A percentile compares a stretch with the other conserved stretches of the same genome.
Conservation (phyloP, 1,140 invertebrate genomes). For the Anagrus nilaparvatae region DNA sequence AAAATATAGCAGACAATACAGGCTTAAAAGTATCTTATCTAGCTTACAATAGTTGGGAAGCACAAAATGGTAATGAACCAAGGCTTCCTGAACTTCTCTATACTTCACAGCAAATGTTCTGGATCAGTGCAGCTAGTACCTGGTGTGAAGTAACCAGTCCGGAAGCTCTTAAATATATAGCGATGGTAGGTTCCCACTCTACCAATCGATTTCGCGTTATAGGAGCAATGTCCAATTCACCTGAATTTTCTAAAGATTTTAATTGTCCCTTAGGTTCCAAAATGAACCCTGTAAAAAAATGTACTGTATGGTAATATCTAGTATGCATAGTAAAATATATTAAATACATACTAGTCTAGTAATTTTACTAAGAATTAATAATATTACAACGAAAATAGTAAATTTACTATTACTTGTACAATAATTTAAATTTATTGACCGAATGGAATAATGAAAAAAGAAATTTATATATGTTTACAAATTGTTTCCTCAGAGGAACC, state of each 20-base stretch:
- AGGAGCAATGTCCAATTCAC: slow-evolving; percentile 74
- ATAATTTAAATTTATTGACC: too few species aligned
- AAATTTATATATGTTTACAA: too few species aligned
- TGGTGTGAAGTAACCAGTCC: slow-evolving; percentile 40
- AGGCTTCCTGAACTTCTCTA: slow-evolving; percentile 39
- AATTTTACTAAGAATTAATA: too few species aligned
- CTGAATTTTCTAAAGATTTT: slow-evolving; percentile 74
- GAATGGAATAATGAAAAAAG: too few species aligned
- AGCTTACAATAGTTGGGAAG: slow-evolving; percentile 42
- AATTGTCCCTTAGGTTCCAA: slow-evolving; percentile 62
- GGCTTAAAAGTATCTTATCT: slow-evolving; percentile 53
- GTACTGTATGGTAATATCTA: slow-evolving; percentile 65
- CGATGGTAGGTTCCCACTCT: slow-evolving; percentile 23
- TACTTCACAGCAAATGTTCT: slow-evolving; percentile 47
- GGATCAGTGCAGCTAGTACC: slow-evolving; percentile 49
- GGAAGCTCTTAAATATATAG: slow-evolving; percentile 21
- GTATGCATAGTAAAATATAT: too few species aligned
- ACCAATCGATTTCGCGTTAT: slow-evolving; percentile 66
- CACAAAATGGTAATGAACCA: slow-evolving; percentile 30
- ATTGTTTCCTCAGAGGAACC: too few species aligned
- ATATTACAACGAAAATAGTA: too few species aligned
- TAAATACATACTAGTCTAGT: too few species aligned
- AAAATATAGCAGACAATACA: slow-evolving; percentile 62
- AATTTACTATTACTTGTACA: too few species aligned
- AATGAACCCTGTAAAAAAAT: slow-evolving; percentile 81